Evolutionary conservation across 2,113 vertebrate genomes (phyloP).

Genomic region (Bettongia penicillata): DNA sequence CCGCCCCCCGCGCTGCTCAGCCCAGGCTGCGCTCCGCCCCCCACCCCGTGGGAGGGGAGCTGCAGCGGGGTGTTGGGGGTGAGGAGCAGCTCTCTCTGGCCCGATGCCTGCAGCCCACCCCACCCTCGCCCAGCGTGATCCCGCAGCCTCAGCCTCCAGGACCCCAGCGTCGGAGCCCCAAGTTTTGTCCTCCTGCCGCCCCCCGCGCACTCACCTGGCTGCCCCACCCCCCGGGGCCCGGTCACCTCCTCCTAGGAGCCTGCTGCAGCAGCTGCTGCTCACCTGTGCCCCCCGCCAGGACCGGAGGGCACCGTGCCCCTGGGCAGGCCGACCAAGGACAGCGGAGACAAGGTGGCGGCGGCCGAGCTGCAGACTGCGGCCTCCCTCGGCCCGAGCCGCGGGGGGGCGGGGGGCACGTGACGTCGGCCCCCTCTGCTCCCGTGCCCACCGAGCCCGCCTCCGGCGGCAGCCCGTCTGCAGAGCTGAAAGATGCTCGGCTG

Average conservation of each 20-base stretch:
- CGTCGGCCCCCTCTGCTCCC: neutral
- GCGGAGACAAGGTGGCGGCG: neutral
- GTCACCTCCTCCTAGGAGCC: neutral
- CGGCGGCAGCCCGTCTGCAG: neutral
- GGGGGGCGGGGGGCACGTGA: neutral
- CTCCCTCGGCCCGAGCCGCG: neutral
- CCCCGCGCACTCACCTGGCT: no score
- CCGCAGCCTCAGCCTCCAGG: no score
- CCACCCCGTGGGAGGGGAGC: no score
- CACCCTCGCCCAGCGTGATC: rapidly evolving
- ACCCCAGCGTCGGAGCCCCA: rapidly evolving
- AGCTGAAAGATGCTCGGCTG: neutral
- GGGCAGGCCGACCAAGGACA: neutral
- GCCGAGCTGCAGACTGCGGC: neutral
- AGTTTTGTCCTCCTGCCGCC: rapidly evolving
- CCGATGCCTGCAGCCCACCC: neutral
- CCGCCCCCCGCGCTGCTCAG: neutral
- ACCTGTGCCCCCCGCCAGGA: neutral
- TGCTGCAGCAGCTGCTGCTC: neutral
- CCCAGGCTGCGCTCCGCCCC: slow-evolving; percentile 43
- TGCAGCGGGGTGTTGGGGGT: slow-evolving; percentile 13
- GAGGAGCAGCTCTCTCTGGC: neutral
- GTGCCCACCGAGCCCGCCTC: neutral
- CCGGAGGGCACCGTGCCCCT: neutral
- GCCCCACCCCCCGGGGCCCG: rapidly evolving